Base-by-base conservation (phyloP, 1,140 invertebrate species). In the Zaprionus inermis region DNA sequence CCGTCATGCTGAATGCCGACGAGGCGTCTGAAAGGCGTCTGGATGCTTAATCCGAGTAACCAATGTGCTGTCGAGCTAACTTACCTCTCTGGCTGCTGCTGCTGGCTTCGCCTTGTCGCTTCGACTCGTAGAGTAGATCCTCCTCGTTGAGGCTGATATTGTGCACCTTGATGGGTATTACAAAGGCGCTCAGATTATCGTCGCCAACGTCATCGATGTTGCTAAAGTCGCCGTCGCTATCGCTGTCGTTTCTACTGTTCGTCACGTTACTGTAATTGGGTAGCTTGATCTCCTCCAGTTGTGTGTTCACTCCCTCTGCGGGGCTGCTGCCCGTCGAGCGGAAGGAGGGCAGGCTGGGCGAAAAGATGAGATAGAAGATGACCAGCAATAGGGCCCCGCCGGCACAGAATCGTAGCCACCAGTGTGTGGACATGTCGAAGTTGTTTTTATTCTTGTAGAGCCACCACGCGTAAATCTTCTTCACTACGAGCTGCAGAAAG, bases 1-100 rank as follows among this genome's bases (percentile, higher is more conserved):
- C 95, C 38, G 92, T 92, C 76, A 78, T 82, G 60, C 78, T 90
- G 57, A 92, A 91, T 28, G 91, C 88, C 5, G 90, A 78, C 7
- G 77, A 77, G 9, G 76, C 76, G 52, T 90, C 91, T 92, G 46
- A 7, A 64, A 20, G 3, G 24, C 24, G 5, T 28, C 24, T 2
- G 3, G 24, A 28, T 28, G 24, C 3, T 28, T 28, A 28, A 28
- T 28, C 24, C 24, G 3, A 28, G 24, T 28, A 28, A 24, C 22
- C 24, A 28, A 28, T 5, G 0, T 4, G 24, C 1, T 28, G 24
- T 5, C 3, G 5, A 3, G 3, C 3, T 49, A 22, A 61, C 65
- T 80, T 55, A 91, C 90, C 85, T 59, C 79, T 81, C 7, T 77
- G 74, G 28, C 69, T 91, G 51, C 72, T 91, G 51, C 79, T 91